Base-by-base conservation (phyloP, 2,888 invertebrate species). In the Neria commutata region DNA sequence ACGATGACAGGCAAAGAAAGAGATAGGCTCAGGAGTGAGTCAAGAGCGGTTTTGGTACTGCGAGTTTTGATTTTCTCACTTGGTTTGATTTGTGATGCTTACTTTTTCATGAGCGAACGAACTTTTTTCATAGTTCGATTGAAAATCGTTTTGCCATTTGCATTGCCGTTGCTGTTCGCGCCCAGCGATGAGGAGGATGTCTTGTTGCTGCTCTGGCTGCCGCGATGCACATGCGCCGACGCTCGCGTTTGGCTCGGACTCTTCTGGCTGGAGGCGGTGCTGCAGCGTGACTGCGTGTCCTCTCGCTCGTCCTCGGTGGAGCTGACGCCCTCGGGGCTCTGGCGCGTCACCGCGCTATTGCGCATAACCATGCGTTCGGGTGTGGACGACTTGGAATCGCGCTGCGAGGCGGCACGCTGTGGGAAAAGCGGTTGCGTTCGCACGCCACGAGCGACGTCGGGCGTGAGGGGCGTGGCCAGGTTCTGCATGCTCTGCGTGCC, bases 41-140 rank as follows among this genome's bases (percentile, higher is more conserved):
- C 16, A 26, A 47, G 52, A 58, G 21, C 60, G 57, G 52, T 62
- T 58, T 48, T 57, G 54, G 55, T 52, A 42, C 17, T 47, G 5
- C 5, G 17, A 40, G 17, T 6, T 51, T 56, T 47, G 55, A 51
- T 57, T 60, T 51, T 57, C 6, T 53, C 62, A 56, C 25, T 63
- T 53, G 46, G 56, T 24, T 61, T 37, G 24, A 16, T 61, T 34
- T 47, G 51, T 60, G 64, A 56, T 76, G 78, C 81, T 81, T 81
- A 84, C 79, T 84, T 84, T 77, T 83, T 83, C 64, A 87, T 90
- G 79, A 91, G 85, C 83, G 89, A 89, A 84, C 90, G 87, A 82
- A 91, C 89, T 87, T 91, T 91, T 83, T 90, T 91, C 71, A 91
- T 89, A 83, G 91, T 91, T 80, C 89, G 86, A 85, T 92, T 92